Evolutionary conservation across 2,797 vertebrate species (phyloP), one percentile per base, ranked within the genome.

Genomic region (Mormyrops attenuatus): DNA sequence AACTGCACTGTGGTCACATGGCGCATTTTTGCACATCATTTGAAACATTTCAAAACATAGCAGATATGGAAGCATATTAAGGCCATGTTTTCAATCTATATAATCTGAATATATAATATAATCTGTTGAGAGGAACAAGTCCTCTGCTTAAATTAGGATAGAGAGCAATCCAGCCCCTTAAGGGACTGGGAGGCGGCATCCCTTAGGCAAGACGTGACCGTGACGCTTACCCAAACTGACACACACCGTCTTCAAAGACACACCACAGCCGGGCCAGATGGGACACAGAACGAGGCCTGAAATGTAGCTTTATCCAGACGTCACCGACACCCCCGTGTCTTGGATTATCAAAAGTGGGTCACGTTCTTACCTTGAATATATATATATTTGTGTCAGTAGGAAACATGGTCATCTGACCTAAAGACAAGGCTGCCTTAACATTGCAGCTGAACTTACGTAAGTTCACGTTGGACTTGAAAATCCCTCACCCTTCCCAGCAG

Each of bases 301-400:
- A 86, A 86, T 55, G 22, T 13, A 2, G 30, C 13, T 38, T 84
- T 26, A 47, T 52, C 47, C 44, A n/a, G n/a, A 85, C 26, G 20
- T 22, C 22, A 11, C n/a, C 4, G 22, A 55, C n/a, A 86, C 44
- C 84, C 44, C 26, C 69, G 2, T 30, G 50, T n/a, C 22, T 86
- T 30, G n/a, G 49, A 47, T 86, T 53, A 86, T 86, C 22, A 52
- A 53, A 86, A 86, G 22, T 86, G 84, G 84, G 50, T 34, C 84
- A 86, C n/a, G 22, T 86, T 50, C 49, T 34, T 49, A 86, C 84
- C 84, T 52, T 22, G 50, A 86, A 53, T 44, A 47, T n/a, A 52
- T 20, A 44, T 17, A 34, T 38, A 9, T 85, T 86, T 53, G 82
- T 50, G 82, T 85, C 82, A 53, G 49, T 53, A 47, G 44, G 84